Evolutionary conservation across 2,113 vertebrate genomes (phyloP).

Genomic region (Hucho hucho): DNA sequence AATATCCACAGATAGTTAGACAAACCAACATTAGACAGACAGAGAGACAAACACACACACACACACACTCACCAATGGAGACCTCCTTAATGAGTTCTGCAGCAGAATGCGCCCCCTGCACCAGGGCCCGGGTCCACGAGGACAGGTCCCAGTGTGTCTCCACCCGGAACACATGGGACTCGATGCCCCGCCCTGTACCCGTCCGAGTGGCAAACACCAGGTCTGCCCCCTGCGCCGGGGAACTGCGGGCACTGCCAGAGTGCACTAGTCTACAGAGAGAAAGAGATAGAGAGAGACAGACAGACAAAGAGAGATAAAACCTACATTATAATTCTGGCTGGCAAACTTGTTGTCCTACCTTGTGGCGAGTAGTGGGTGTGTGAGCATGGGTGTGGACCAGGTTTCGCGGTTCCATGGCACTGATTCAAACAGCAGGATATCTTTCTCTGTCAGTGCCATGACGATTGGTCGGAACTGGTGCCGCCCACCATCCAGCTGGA

Average conservation of each 20-base stretch:
- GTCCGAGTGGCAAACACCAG: conserved; percentile 90
- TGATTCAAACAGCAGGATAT: conserved; percentile 88
- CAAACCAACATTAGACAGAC: background rate
- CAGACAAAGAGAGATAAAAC: background rate
- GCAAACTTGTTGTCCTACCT: conserved; percentile 70
- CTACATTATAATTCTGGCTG: no score
- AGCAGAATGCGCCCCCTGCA: conserved; percentile 87
- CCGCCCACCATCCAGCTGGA: conserved; percentile 84
- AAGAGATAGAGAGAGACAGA: background rate
- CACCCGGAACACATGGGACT: conserved; percentile 90
- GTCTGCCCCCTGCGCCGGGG: conserved; percentile 83
- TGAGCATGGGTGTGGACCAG: conserved; percentile 88
- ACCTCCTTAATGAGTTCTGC: conserved; percentile 92
- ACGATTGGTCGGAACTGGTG: conserved; percentile 86
- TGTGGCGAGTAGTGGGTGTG: conserved; percentile 90
- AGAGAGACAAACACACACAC: background rate
- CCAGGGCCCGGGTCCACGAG: conserved; percentile 87
- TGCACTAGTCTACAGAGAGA: conserved; percentile 83
- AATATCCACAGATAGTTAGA: background rate
- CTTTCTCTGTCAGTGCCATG: conserved; percentile 92
- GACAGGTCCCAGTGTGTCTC: conserved; percentile 96
- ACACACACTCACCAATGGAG: conserved; percentile 70
- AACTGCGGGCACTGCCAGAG: conserved; percentile 82
- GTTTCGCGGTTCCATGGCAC: conserved; percentile 91
- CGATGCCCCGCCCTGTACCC: conserved; percentile 88